Percentiles rank a stretch among this genome's conserved stretches.
These are phyloP conservation scores for Andrena trimmerana DNA, from an alignment of 2,888 invertebrate species.

Conservation along the genomic window DNA sequence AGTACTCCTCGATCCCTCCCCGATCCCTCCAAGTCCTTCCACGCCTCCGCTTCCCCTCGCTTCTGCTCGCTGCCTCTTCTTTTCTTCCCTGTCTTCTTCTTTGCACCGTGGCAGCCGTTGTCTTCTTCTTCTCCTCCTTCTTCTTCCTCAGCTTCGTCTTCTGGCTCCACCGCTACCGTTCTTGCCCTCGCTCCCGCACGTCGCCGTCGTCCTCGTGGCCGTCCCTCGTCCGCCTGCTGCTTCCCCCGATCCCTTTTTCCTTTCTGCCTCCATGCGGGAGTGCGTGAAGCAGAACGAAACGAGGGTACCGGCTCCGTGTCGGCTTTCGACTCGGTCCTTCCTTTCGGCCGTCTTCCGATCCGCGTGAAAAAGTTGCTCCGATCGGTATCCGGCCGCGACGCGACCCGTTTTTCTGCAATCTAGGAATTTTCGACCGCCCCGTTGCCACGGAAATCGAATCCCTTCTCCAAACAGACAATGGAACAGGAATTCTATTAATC, in stretches of 20 bases:
- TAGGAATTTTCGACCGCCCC: background rate
- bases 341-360: conserved; percentile 25
- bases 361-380: conserved; percentile 30
- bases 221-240: background rate
- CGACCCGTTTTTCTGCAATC: background rate
- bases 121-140: background rate
- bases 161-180: background rate
- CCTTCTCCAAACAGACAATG: background rate
- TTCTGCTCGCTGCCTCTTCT: background rate
- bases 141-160: background rate
- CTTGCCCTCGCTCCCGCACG: background rate
- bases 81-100: conserved; percentile 1
- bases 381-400: conserved; percentile 28
- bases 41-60: conserved; percentile 1
- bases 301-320: conserved; percentile 53
- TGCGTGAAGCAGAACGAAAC: conserved; percentile 75
- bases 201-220: conserved; percentile 21
- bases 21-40: conserved; percentile 34
- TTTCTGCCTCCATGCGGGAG: conserved; percentile 65
- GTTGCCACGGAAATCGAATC: background rate
- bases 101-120: background rate
- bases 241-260: conserved; percentile 43
- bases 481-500: conserved; percentile 5
- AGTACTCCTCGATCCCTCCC: conserved; percentile 52
- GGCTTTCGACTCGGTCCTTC: conserved; percentile 53